Percentiles rank a stretch among this genome's conserved stretches.
Evolutionary conservation across 2,797 vertebrate species (phyloP).

Genomic region (Sandelia bainsii): DNA sequence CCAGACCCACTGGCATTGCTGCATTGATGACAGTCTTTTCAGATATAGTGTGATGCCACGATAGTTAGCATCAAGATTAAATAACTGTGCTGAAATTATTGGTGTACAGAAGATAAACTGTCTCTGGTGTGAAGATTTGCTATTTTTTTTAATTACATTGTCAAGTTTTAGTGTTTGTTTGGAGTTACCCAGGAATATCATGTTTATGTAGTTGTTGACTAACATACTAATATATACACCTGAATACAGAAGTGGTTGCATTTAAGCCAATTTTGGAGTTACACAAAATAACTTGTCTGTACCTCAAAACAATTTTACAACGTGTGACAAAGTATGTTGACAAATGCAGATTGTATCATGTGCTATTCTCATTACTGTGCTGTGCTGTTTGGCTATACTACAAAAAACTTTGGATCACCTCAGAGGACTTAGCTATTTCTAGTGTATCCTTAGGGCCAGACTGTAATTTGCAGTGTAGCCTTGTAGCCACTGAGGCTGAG

Average conservation of each 20-base stretch:
- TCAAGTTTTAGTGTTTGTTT: not conserved
- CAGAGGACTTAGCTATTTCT: conserved; percentile 40
- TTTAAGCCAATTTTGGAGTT: conserved; percentile 3
- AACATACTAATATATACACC: not conserved
- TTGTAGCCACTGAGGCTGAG: conserved; percentile 19
- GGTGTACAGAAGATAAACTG: not conserved
- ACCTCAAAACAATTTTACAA: not conserved
- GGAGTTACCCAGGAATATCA: too few species aligned
- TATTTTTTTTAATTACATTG: not conserved
- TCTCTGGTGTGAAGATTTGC: not conserved
- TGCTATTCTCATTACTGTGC: conserved; percentile 7
- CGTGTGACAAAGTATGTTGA: not conserved
- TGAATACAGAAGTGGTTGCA: not conserved
- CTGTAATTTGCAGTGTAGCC: conserved; percentile 29
- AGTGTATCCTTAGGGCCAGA: conserved; percentile 24
- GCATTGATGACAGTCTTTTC: not conserved
- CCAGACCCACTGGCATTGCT: conserved; percentile 2
- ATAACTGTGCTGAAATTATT: not conserved
- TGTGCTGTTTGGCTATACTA: not conserved
- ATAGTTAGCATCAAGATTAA: not conserved
- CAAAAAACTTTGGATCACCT: conserved; percentile 26
- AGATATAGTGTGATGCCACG: conserved; percentile 3
- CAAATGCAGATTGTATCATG: not conserved
- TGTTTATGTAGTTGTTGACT: not conserved
- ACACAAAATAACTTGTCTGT: not conserved